Evolutionary conservation across 2,888 invertebrate genomes (phyloP).

Genomic region (Drosophila anomelani): DNA sequence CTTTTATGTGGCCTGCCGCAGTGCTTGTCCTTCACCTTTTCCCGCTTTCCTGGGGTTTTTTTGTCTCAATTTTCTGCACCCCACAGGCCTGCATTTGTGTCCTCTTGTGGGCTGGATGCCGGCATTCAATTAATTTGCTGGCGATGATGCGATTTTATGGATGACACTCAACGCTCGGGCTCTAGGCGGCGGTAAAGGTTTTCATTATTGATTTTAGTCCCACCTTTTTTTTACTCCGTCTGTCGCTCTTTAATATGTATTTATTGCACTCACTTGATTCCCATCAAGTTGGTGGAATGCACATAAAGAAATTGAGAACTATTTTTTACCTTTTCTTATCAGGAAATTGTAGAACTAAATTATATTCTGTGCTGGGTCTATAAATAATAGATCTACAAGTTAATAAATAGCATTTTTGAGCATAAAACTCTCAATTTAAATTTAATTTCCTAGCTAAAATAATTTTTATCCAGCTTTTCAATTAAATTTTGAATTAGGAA

Average conservation of each 20-base stretch:
- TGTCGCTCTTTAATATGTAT: constrained; percentile 49
- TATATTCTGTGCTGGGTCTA: neutral
- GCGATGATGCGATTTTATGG: constrained; percentile 52
- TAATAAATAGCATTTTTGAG: neutral
- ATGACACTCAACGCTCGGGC: constrained; percentile 48
- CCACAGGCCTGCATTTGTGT: constrained; percentile 11
- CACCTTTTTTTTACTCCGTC: constrained; percentile 27
- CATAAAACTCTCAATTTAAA: neutral
- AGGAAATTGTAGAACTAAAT: neutral
- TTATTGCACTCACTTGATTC: constrained; percentile 70
- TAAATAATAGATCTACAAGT: neutral
- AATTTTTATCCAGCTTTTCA: too few species aligned
- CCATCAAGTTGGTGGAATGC: constrained; percentile 46
- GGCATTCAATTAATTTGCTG: constrained; percentile 69
- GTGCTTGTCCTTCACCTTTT: constrained; percentile 18
- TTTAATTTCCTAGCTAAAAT: neutral
- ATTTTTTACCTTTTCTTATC: too few species aligned
- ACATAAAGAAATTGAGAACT: constrained; percentile 3
- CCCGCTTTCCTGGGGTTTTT: neutral
- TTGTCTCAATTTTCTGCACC: constrained; percentile 2
- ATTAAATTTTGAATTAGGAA: too few species aligned
- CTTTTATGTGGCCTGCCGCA: constrained; percentile 31
- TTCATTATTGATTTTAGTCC: constrained; percentile 67
- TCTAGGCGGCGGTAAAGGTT: constrained; percentile 42
- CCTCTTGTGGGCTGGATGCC: constrained; percentile 31